These are phyloP conservation scores for Macroramphosus scolopax DNA, from an alignment of 2,797 vertebrate species.

Conservation along the genomic window DNA sequence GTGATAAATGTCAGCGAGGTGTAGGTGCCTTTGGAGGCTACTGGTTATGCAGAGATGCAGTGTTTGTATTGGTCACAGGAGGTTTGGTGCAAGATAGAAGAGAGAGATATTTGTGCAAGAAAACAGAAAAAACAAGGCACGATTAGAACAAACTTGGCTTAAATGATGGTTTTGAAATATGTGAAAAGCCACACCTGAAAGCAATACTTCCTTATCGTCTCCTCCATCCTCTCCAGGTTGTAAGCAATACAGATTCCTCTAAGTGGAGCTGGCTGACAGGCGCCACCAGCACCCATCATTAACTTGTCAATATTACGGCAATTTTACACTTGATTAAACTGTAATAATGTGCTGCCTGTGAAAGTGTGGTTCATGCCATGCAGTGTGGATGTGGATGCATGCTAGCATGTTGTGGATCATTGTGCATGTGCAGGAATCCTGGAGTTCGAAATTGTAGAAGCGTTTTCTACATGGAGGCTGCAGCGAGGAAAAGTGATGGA, in stretches of 20 bases:
- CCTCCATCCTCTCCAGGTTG: constrained; percentile 5
- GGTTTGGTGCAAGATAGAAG: constrained; percentile 9
- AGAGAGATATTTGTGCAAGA: not conserved
- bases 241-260: constrained; percentile 36
- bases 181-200: no score
- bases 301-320: constrained; percentile 38
- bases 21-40: constrained; percentile 39
- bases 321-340: constrained; percentile 49
- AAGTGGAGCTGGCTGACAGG: constrained; percentile 28
- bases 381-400: not conserved
- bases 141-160: no score
- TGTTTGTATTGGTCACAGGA: constrained; percentile 33
- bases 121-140: not conserved
- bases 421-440: constrained; percentile 6
- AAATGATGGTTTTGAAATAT: constrained; percentile 16
- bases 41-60: constrained; percentile 50
- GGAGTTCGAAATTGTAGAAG: constrained; percentile 41
- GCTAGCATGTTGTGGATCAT: not conserved
- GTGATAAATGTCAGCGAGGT: constrained; percentile 68
- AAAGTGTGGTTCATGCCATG: constrained; percentile 5
- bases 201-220: no score
- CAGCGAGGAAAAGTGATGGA: constrained; percentile 47
- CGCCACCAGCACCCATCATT: constrained; percentile 23
- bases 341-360: constrained; percentile 24
- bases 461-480: constrained; percentile 35